Conservation (phyloP, 2,888 invertebrate genomes). For the Athalia rosae region DNA sequence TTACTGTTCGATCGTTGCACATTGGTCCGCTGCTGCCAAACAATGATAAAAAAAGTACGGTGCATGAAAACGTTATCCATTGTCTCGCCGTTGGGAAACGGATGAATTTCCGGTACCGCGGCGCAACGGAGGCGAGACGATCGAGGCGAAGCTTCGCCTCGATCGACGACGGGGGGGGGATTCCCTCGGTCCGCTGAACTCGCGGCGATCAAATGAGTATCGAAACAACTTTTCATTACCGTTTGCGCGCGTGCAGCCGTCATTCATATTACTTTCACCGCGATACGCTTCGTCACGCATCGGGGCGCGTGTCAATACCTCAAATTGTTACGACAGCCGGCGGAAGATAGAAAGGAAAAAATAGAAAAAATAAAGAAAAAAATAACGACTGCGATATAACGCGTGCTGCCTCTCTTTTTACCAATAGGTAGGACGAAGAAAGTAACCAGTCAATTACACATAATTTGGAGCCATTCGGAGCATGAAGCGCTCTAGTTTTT, state of each 20-base stretch:
- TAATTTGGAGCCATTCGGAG: too few relatives aligned
- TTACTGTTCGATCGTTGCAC: slow-evolving; percentile 25
- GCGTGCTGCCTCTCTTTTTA: neutral
- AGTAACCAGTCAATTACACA: too few relatives aligned
- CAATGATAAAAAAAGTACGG: slow-evolving; percentile 43
- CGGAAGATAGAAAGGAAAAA: neutral
- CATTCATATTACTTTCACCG: slow-evolving; percentile 36
- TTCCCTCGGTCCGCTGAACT: slow-evolving; percentile 16
- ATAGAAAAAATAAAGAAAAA: too few relatives aligned
- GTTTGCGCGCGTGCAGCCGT: neutral
- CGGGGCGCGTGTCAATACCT: slow-evolving; percentile 18
- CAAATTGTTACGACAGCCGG: slow-evolving; percentile 33
- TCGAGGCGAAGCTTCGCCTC: too few relatives aligned
- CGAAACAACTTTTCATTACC: slow-evolving; percentile 25
- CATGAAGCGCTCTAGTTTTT: too few relatives aligned
- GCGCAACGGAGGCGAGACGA: neutral
- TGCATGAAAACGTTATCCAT: slow-evolving; percentile 42
- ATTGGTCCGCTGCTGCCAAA: slow-evolving; percentile 36
- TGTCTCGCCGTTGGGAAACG: slow-evolving; percentile 36
- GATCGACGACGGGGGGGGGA: neutral
- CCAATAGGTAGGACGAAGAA: neutral
- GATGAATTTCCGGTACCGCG: slow-evolving; percentile 35
- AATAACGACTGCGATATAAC: slow-evolving; percentile 1
- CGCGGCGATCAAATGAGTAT: neutral
- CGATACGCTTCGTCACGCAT: slow-evolving; percentile 30